Percentiles rank a stretch among this genome's conserved stretches.
phyloP scores from a whole-genome alignment of 1,140 invertebrate species.

The Mamestra configurata region DNA sequence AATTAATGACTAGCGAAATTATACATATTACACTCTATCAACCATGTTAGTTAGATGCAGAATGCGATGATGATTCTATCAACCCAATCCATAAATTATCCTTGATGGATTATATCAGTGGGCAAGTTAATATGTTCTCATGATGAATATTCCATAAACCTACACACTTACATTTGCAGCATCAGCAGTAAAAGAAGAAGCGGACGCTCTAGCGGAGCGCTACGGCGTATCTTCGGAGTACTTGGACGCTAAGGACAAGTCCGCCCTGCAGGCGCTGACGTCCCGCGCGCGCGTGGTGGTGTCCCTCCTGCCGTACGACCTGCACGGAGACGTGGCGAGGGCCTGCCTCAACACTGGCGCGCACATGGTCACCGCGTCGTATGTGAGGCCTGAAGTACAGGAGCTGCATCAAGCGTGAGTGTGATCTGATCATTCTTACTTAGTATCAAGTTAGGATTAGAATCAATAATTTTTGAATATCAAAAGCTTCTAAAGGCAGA shows the following conservation, averaged over 20 bases:
- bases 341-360: constrained; percentile 95
- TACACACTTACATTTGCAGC: constrained; percentile 83
- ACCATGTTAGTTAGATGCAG: no score
- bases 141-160: no score
- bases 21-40: no score
- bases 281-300: constrained; percentile 88
- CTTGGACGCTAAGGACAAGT: constrained; percentile 93
- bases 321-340: constrained; percentile 95
- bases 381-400: constrained; percentile 95
- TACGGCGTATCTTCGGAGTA: constrained; percentile 95
- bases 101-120: no score
- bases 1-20: no score
- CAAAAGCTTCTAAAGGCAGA: neutral
- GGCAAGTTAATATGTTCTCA: no score
- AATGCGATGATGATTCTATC: no score
- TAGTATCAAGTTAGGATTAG: no score
- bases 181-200: constrained; percentile 96
- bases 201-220: constrained; percentile 93
- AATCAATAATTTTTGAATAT: no score
- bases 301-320: constrained; percentile 96
- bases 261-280: constrained; percentile 77
- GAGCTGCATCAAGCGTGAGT: constrained; percentile 93
- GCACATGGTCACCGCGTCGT: constrained; percentile 99
- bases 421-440: neutral
- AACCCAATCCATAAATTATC: no score